Evolutionary conservation across 2,797 vertebrate species (phyloP), one percentile per base, ranked within the genome.

Genomic region (Menidia menidia): DNA sequence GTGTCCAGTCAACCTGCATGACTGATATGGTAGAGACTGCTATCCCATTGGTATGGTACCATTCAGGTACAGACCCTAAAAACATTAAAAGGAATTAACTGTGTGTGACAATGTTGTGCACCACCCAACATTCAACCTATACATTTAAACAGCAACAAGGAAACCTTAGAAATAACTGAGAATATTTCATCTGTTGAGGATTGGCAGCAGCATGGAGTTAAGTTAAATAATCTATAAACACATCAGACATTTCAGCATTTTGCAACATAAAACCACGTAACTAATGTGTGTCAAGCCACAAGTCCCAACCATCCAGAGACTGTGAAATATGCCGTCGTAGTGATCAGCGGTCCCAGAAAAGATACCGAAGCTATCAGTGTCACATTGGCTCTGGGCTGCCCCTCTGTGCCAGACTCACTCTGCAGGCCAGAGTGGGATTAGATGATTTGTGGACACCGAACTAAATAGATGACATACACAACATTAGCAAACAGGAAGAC

Each of bases 381-480:
- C 74, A 81, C 74, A 83, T 87, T 47, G 78, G 71, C 68, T 68
- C 68, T 59, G 47, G 41, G 54, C 60, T 73, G 47, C 68, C 63
- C 73, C 56, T 61, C 47, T 58, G 61, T 57, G 43, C 54, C 18
- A 39, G 59, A 68, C 73, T 71, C 78, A 80, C 77, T 87, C 77
- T 57, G 73, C 74, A 32, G 69, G 73, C 75, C 79, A 73, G 69
- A 77, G 77, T 18, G 64, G 73, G 81, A 85, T 88, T 75, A 87
- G 76, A 78, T 6, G 18, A 80, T 87, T 85, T 87, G 80, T 73
- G 62, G 66, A 83, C 64, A 75, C 65, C 52, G 63, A 78, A 84
- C 51, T 84, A 87, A 85, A 89, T 31, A 81, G 64, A 85, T 77
- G 75, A 73, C 80, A 86, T 84, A 78, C 63, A 64, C 71, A 75